phyloP scores from a whole-genome alignment of 1,140 invertebrate species.

The Rhagoletis zephyria region DNA sequence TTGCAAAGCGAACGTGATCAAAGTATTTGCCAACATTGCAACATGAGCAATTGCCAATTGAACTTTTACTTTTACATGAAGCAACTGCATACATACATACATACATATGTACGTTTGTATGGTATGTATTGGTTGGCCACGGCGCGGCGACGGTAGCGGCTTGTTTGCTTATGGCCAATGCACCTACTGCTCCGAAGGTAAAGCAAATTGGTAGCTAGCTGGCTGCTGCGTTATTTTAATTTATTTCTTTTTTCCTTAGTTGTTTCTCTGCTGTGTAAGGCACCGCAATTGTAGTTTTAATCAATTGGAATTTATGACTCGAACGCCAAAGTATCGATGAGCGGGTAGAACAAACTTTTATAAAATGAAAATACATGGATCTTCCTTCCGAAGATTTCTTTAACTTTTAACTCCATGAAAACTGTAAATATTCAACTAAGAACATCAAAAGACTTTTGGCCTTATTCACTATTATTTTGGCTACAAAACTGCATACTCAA shows the following conservation, averaged over 20 bases:
- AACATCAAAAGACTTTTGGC: no score
- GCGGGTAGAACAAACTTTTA: neutral
- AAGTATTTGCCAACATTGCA: conserved; percentile 50
- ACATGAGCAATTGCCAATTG: conserved; percentile 47
- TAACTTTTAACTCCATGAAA: no score
- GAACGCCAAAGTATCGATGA: conserved; percentile 5
- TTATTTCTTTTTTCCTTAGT: neutral
- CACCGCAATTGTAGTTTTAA: conserved; percentile 37
- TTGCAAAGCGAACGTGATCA: conserved; percentile 54
- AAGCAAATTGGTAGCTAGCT: conserved; percentile 17
- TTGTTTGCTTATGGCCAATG: conserved; percentile 21
- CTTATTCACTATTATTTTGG: no score
- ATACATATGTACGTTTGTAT: neutral
- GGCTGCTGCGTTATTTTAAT: neutral
- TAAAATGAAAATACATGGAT: no score
- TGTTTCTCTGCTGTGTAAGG: conserved; percentile 8
- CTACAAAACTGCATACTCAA: no score
- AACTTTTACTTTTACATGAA: conserved; percentile 52
- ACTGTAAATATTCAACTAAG: no score
- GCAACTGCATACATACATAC: neutral
- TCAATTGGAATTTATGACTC: conserved; percentile 46
- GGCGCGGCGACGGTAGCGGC: neutral
- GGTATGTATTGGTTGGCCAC: neutral
- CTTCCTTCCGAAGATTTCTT: no score
- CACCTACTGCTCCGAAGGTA: neutral